Evolutionary conservation across 2,113 vertebrate genomes (phyloP), one percentile per base, ranked within the genome.

Genomic region (Xenopus laevis): DNA sequence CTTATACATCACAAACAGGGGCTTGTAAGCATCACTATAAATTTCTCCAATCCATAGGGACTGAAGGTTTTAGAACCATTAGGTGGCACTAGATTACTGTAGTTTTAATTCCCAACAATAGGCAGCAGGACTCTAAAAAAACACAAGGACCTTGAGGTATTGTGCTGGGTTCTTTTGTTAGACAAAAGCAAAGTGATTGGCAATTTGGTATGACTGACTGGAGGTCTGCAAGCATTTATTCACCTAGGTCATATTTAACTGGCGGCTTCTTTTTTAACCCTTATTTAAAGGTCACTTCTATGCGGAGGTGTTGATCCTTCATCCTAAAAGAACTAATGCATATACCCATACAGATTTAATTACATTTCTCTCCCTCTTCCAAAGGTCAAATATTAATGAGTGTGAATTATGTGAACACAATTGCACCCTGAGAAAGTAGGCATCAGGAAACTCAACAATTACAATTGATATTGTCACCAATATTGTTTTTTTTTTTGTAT

Each of bases 1-100:
- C 73, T 63, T 55, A 76, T 76, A 66, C 66, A 76, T 69, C 23
- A 61, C 30, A 10, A 69, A 76, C 40, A 23, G 45, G 10, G 21
- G 46, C 21, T 46, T 53, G 58, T 62, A 63, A 60, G 68, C 47
- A 64, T 76, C 47, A 23, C 27, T 60, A 27, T 63, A 52, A 63
- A 63, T 71, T 21, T 50, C 59, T 46, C 44, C 16, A 11, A 53
- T 52, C 55, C 23, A 16, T 15, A 45, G 65, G 52, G 65, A 76
- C 45, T 46, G 65, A 33, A 30, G 53, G 18, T 45, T 63, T 76
- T 69, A 44, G 62, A 69, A 55, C 73, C 73, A 76, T 69, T 69
- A 76, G 73, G 69, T 76, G 73, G 73, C 73, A 69, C 73, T 76
- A 68, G 47, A 17, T 64, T 50, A 76, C 73, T 76, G 58, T 55